phyloP scores from a whole-genome alignment of 2,888 invertebrate species.

The Aphodius sticticus region DNA sequence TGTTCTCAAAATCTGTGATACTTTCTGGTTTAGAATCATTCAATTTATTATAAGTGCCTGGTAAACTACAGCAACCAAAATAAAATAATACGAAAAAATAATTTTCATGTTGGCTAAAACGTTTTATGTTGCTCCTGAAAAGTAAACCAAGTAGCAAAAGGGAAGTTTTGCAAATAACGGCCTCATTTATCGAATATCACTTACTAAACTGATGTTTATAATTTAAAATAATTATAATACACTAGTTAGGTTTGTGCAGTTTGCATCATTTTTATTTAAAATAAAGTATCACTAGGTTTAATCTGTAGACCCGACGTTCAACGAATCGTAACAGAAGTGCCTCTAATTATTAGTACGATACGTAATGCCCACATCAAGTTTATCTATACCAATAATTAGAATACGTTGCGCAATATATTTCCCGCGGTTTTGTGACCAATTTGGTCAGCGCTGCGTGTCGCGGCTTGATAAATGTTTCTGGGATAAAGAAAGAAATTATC shows the following conservation, averaged over 20 bases:
- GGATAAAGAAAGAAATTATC: not conserved
- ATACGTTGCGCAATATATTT: not conserved
- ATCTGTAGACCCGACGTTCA: not conserved
- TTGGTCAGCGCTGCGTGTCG: not conserved
- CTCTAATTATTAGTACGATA: not conserved
- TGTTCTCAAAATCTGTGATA: too few species aligned
- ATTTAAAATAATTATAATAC: not conserved
- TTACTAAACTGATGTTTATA: not conserved
- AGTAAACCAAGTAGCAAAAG: too few species aligned
- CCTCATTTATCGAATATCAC: not conserved
- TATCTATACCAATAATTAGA: not conserved
- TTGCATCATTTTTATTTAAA: not conserved
- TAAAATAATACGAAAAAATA: too few species aligned
- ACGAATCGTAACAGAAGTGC: not conserved
- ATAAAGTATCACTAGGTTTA: not conserved
- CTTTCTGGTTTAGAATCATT: too few species aligned
- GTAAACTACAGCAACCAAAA: too few species aligned
- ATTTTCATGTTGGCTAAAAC: too few species aligned
- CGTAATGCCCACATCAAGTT: not conserved
- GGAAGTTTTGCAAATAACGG: too few species aligned
- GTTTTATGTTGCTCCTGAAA: too few species aligned
- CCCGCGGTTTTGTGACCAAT: not conserved
- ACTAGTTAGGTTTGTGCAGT: not conserved
- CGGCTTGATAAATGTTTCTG: not conserved
- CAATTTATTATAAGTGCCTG: too few species aligned